Conservation (phyloP, 2,113 vertebrate species). For the Struthio camelus region DNA sequence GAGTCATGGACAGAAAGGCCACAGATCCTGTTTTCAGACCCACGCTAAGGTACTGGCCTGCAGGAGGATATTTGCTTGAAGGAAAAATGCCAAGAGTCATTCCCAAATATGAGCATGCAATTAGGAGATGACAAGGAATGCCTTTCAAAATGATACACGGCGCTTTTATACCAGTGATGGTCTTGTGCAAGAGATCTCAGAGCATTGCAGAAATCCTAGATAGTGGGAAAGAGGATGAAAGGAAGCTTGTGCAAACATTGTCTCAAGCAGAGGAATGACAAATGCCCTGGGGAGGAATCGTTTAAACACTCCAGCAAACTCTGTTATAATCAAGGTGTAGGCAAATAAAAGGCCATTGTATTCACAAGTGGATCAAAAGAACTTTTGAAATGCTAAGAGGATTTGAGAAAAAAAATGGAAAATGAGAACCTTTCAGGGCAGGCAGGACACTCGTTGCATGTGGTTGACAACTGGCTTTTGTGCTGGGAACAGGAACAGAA, state of each 20-base stretch:
- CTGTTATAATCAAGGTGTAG: background rate
- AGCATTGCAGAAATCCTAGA: background rate
- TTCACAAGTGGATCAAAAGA: background rate
- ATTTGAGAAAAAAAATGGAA: background rate
- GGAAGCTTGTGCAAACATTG: background rate
- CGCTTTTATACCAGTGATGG: background rate
- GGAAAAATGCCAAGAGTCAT: background rate
- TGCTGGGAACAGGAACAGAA: background rate
- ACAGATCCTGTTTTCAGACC: accelerated
- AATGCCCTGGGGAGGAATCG: background rate
- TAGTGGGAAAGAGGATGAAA: background rate
- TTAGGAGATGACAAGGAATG: background rate
- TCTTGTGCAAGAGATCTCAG: background rate
- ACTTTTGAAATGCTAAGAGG: background rate
- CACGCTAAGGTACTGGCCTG: accelerated
- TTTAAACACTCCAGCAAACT: background rate
- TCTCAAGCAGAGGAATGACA: background rate
- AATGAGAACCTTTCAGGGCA: background rate
- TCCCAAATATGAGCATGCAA: background rate
- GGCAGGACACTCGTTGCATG: background rate
- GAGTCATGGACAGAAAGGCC: background rate
- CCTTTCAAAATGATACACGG: background rate
- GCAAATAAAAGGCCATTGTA: background rate
- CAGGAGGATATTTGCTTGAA: background rate
- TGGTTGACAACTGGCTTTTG: background rate